Base-by-base conservation (phyloP, 2,797 vertebrate genomes). In the Falco columbarius region DNA sequence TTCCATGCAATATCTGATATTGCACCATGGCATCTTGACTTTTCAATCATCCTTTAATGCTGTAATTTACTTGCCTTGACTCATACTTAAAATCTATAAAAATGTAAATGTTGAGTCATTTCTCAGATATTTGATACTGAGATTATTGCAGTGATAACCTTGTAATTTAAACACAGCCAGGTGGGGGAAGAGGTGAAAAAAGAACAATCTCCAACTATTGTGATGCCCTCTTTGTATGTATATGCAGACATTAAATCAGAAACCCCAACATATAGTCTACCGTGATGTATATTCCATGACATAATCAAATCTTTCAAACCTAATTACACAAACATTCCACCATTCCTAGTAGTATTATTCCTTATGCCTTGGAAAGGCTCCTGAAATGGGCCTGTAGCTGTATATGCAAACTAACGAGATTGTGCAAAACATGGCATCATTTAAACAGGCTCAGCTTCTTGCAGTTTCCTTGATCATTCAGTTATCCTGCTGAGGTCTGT, bases 41-140 rank as follows among this genome's bases (percentile, higher is more conserved):
- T 86, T 94, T 93, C 46, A 85, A 24, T 91, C 61, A 80, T 73
- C 8, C 18, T 89, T 84, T 85, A 90, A 87, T 5, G 3, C 9
- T 74, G 21, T 49, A 68, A 93, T 96, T 92, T 87, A 0, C 27
- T 94, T 93, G 49, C 49, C 51, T 95, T 85, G 52, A 75, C 12
- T 95, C 29, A 68, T 72, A 83, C 26, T 55, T 59, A 74, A 93
- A 92, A 81, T 61, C 68, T 83, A 72, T 83, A 72, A 86, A 94
- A 86, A 83, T 65, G 13, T 59, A 91, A 89, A 96, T 75, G 9
- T 71, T 65, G 12, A 58, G 4, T 4, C 13, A 89, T 92, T 71
- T 36, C 36, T 93, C 65, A 34, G 42, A 55, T 86, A 88, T 86
- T 76, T 93, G 68, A 73, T 75, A 36, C 8, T 75, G 44, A 86